Percentiles rank a stretch among this genome's conserved stretches.
Conservation (phyloP, 1,140 invertebrate genomes). For the Drosophila obscura region DNA sequence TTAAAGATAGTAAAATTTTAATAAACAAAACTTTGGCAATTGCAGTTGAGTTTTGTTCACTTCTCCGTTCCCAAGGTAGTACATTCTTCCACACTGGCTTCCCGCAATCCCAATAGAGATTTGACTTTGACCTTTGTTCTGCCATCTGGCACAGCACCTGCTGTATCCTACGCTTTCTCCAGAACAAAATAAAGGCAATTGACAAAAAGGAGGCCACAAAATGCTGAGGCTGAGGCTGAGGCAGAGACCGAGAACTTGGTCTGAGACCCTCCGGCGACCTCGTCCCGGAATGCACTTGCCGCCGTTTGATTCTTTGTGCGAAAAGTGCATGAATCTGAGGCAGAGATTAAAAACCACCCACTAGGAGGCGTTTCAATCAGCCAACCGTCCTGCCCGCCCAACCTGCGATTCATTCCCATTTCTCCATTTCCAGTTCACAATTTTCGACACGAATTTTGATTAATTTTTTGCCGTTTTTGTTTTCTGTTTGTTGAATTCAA, state of each 20-base stretch:
- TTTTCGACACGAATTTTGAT: slow-evolving; percentile 55
- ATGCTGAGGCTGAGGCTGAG: not conserved
- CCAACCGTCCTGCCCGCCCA: slow-evolving; percentile 30
- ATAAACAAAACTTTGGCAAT: not conserved
- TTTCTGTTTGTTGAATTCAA: slow-evolving; percentile 21
- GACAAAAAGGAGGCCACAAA: not conserved
- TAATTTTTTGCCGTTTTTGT: slow-evolving; percentile 43
- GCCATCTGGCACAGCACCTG: slow-evolving; percentile 19
- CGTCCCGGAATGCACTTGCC: slow-evolving; percentile 1
- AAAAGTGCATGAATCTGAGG: slow-evolving; percentile 25
- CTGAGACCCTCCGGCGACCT: too few relatives aligned
- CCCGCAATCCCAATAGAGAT: not conserved
- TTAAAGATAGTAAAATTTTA: too few relatives aligned
- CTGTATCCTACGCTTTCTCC: not conserved
- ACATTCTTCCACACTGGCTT: too few relatives aligned
- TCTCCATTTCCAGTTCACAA: slow-evolving; percentile 15
- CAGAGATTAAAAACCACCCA: slow-evolving; percentile 58
- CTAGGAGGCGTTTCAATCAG: slow-evolving; percentile 51
- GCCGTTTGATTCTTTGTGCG: slow-evolving; percentile 23
- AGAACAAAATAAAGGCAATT: slow-evolving; percentile 14
- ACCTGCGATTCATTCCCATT: slow-evolving; percentile 6
- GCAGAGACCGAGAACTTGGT: not conserved
- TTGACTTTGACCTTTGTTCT: slow-evolving; percentile 22
- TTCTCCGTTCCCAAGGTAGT: too few relatives aligned
- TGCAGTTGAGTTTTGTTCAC: not conserved